Evolutionary conservation across 2,113 vertebrate genomes (phyloP).

Genomic region (Anhinga rufa): DNA sequence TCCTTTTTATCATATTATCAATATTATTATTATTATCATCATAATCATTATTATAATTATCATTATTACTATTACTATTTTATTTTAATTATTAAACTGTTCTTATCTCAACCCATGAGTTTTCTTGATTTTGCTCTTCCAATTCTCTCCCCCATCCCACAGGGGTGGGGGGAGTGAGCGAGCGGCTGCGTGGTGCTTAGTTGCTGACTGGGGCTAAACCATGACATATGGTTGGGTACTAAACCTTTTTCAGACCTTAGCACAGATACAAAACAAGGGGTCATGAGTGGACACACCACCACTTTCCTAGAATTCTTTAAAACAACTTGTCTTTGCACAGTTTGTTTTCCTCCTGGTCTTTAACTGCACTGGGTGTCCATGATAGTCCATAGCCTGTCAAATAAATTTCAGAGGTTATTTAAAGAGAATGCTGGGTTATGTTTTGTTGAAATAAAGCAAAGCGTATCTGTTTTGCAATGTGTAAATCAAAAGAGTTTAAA

Average conservation of each 20-base stretch:
- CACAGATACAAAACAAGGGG: not conserved
- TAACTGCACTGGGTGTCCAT: too few species aligned
- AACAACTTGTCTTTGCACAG: not conserved
- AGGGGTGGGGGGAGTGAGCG: too few species aligned
- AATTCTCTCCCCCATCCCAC: too few species aligned
- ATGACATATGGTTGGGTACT: not conserved
- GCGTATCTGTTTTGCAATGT: not conserved
- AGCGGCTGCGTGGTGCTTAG: too few species aligned
- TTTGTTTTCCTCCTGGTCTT: not conserved
- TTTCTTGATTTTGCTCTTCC: too few species aligned
- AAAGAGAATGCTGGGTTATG: not conserved
- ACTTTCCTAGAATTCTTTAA: not conserved
- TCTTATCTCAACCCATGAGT: too few species aligned
- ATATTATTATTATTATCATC: too few species aligned
- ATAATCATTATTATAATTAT: too few species aligned
- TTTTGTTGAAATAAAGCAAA: not conserved
- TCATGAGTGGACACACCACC: not conserved
- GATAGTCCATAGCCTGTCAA: not conserved
- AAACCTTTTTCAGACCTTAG: not conserved
- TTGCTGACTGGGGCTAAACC: too few species aligned
- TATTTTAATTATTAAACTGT: too few species aligned
- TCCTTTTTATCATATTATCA: too few species aligned
- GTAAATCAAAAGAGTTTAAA: not conserved
- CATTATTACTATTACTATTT: too few species aligned
- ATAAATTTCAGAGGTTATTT: not conserved